A percentile compares a stretch with the other conserved stretches of the same genome.
Evolutionary conservation across 2,797 vertebrate species (phyloP).

Genomic region (Macropus fuliginosus): DNA sequence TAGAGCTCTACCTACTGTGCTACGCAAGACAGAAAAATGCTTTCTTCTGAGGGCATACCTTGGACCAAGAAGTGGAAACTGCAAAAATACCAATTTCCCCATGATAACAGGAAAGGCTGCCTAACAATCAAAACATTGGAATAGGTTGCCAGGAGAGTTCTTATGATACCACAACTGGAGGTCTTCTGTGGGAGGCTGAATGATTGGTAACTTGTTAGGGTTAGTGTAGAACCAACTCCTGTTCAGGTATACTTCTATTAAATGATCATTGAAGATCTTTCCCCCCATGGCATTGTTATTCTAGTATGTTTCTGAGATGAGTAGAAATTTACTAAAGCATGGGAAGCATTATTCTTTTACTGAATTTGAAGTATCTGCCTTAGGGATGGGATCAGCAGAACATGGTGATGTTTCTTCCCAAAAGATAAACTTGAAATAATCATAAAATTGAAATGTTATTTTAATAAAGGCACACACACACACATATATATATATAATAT

Average conservation of each 20-base stretch:
- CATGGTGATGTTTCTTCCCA: constrained; percentile 61
- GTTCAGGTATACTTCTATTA: not conserved
- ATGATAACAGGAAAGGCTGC: not conserved
- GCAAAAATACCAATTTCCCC: not conserved
- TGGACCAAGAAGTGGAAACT: not conserved
- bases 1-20: not conserved
- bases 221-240: not conserved
- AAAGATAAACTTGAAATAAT: constrained; percentile 66
- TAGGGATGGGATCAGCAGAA: constrained; percentile 41
- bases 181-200: not conserved
- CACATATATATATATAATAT: constrained; percentile 71
- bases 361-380: constrained; percentile 70
- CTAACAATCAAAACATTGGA: not conserved
- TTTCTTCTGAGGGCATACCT: not conserved
- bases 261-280: not conserved
- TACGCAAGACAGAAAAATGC: not conserved
- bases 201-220: not conserved
- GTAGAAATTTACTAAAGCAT: not conserved
- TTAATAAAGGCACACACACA: constrained; percentile 71
- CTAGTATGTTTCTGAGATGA: not conserved
- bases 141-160: not conserved
- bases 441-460: constrained; percentile 72
- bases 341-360: constrained; percentile 19
- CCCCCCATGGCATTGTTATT: not conserved
- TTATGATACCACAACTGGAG: not conserved